A percentile compares a stretch with the other conserved stretches of the same genome.
These are phyloP conservation scores for Morone chrysops DNA, from an alignment of 2,113 vertebrate genomes.

Conservation along the genomic window DNA sequence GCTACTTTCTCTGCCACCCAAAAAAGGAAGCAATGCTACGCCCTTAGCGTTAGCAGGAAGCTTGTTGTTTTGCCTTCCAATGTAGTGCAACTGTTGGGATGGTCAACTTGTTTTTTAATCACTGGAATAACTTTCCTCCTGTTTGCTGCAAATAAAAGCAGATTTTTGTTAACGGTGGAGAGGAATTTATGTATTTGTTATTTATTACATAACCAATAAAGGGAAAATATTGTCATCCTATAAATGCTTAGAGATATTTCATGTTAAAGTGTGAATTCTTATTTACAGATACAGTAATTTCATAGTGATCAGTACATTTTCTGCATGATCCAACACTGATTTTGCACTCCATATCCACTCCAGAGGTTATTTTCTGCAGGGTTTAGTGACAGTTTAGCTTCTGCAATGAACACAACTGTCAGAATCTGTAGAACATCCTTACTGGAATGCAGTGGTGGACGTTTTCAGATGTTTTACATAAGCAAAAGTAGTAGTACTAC, in stretches of 20 bases:
- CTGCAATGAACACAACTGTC: not conserved
- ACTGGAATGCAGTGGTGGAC: not conserved
- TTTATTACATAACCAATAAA: not conserved
- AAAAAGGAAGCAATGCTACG: slow-evolving; percentile 57
- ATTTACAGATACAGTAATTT: not conserved
- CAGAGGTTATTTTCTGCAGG: not conserved
- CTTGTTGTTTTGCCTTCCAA: not conserved
- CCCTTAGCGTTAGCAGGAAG: slow-evolving; percentile 34
- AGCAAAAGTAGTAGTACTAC: not conserved
- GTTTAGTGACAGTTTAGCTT: not conserved
- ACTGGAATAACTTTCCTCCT: not conserved
- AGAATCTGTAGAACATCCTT: not conserved
- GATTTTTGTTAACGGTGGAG: not conserved
- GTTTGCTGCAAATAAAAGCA: not conserved
- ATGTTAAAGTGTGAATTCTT: not conserved
- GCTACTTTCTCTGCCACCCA: slow-evolving; percentile 58
- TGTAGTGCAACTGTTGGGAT: not conserved
- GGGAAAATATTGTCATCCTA: not conserved
- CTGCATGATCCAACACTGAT: not conserved
- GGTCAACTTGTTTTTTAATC: not conserved
- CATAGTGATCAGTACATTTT: not conserved
- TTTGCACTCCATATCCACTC: not conserved
- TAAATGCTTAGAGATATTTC: not conserved
- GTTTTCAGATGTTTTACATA: not conserved
- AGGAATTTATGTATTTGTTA: not conserved